phyloP scores from a whole-genome alignment of 30 jellyfish, hydroid and myxozoan species.

The Pelagia noctiluca region DNA sequence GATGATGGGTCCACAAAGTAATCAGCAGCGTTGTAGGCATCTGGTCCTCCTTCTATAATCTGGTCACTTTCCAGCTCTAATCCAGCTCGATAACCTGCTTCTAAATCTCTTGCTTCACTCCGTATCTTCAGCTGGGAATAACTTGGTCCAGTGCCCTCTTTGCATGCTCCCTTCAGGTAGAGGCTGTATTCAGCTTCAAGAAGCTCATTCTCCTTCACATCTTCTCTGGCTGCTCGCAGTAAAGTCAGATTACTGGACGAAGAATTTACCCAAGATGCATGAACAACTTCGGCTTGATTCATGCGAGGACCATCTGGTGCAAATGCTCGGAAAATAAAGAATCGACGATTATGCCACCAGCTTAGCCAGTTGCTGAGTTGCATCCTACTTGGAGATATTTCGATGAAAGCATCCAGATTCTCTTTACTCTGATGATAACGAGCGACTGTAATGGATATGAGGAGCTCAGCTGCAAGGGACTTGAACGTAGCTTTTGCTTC shows the following conservation, averaged over 20 bases:
- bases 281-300: slow-evolving; percentile 32
- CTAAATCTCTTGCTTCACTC: slow-evolving; percentile 24
- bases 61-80: slow-evolving; percentile 22
- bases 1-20: slow-evolving; percentile 30
- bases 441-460: slow-evolving; percentile 15
- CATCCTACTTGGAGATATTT: slow-evolving; percentile 13
- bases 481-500: slow-evolving; percentile 22
- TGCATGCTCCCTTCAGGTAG: slow-evolving; percentile 13
- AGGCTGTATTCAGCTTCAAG: background rate
- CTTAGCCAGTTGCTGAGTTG: slow-evolving; percentile 42
- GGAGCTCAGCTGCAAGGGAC: slow-evolving; percentile 39
- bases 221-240: slow-evolving; percentile 27
- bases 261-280: slow-evolving; percentile 23
- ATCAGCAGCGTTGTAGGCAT: slow-evolving; percentile 24
- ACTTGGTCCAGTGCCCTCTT: slow-evolving; percentile 33
- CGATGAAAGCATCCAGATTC: slow-evolving; percentile 30
- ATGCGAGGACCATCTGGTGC: slow-evolving; percentile 33
- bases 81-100: slow-evolving; percentile 39
- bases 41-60: slow-evolving; percentile 23
- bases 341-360: slow-evolving; percentile 41
- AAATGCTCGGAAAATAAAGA: slow-evolving; percentile 32
- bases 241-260: slow-evolving; percentile 1
- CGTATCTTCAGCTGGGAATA: slow-evolving; percentile 14
- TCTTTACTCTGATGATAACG: slow-evolving; percentile 31
- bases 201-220: slow-evolving; percentile 33